Evolutionary conservation across 2,113 vertebrate genomes (phyloP).

Genomic region (Oenanthe oenanthe): DNA sequence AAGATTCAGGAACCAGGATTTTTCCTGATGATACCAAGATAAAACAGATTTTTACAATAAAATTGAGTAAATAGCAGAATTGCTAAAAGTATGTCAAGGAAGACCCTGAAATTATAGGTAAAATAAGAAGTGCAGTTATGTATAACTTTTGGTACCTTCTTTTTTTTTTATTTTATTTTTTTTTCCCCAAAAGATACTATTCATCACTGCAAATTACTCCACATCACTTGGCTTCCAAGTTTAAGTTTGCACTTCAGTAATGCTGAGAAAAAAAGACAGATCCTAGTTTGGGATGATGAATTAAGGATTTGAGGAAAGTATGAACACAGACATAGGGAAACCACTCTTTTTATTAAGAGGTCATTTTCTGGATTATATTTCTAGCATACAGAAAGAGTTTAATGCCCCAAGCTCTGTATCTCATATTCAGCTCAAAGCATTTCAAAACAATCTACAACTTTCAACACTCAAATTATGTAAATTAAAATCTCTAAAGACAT

Average conservation of each 20-base stretch:
- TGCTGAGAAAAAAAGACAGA: not conserved
- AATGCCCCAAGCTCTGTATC: not conserved
- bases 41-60: not conserved
- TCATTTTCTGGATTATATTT: conserved; percentile 40
- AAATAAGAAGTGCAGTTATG: not conserved
- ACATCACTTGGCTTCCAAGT: not conserved
- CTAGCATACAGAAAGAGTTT: conserved; percentile 1
- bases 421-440: not conserved
- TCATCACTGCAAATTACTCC: not conserved
- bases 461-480: conserved; percentile 4
- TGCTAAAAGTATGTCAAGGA: not conserved
- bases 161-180: not conserved
- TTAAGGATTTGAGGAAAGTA: not conserved
- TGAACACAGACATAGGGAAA: conserved; percentile 18
- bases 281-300: not conserved
- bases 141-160: not conserved
- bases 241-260: not conserved
- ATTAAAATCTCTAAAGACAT: not conserved
- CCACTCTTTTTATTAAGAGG: conserved; percentile 28
- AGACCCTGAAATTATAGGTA: not conserved
- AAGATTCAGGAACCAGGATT: not conserved
- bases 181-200: not conserved
- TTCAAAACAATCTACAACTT: not conserved
- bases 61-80: not conserved
- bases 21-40: not conserved